A percentile compares a stretch with the other conserved stretches of the same genome.
These are phyloP conservation scores for Erpobdella octoculata DNA, from an alignment of 2,888 invertebrate species.

Conservation along the genomic window DNA sequence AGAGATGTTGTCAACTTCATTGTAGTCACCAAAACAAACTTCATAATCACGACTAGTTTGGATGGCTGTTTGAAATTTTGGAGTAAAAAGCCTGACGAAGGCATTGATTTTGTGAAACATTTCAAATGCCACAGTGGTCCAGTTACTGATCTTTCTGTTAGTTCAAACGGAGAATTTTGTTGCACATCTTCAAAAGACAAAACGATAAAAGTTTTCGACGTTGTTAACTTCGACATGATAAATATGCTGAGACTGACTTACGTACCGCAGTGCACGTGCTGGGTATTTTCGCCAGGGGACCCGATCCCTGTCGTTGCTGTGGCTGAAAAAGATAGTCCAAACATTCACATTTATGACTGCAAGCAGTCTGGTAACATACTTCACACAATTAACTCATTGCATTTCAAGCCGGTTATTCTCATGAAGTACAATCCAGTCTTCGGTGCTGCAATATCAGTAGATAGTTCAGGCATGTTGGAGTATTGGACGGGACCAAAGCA, in stretches of 20 bases:
- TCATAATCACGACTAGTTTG: constrained; percentile 84
- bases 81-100: constrained; percentile 82
- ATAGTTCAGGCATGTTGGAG: constrained; percentile 73
- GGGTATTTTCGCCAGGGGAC: constrained; percentile 84
- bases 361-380: constrained; percentile 68
- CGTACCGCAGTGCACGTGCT: constrained; percentile 60
- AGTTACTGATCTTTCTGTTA: constrained; percentile 72
- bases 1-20: constrained; percentile 86
- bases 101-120: constrained; percentile 98
- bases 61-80: constrained; percentile 99
- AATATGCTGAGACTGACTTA: constrained; percentile 86
- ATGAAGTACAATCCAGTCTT: constrained; percentile 57
- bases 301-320: constrained; percentile 73
- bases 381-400: constrained; percentile 71
- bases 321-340: constrained; percentile 58
- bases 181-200: constrained; percentile 82
- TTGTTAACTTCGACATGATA: constrained; percentile 97
- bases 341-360: constrained; percentile 82
- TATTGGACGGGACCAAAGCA: constrained; percentile 86
- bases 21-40: constrained; percentile 85
- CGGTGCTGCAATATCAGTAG: background rate
- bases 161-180: constrained; percentile 77
- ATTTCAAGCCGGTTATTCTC: constrained; percentile 71
- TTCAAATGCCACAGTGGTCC: constrained; percentile 81
- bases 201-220: constrained; percentile 90